Conservation (phyloP, 92 coral and sea anemone genomes). For the Meandrina meandrites region DNA sequence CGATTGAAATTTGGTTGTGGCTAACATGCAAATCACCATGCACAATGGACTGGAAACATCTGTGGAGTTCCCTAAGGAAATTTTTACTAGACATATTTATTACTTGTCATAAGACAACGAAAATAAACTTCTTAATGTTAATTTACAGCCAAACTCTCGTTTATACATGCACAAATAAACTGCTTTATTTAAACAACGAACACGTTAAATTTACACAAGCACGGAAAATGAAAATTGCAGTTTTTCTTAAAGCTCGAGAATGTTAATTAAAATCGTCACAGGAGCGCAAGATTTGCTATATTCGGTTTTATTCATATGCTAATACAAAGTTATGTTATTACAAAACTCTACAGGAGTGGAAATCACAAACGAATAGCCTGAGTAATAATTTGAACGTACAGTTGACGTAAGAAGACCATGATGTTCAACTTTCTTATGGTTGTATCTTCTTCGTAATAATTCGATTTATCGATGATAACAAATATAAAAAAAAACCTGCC, state of each 20-base stretch:
- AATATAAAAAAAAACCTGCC: neutral
- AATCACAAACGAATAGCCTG: neutral
- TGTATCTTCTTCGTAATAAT: neutral
- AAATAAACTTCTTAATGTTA: neutral
- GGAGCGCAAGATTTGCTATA: neutral
- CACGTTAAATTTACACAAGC: neutral
- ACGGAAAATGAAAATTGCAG: neutral
- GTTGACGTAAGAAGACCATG: neutral
- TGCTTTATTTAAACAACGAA: neutral
- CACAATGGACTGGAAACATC: neutral
- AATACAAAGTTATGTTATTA: neutral
- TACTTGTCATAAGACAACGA: neutral
- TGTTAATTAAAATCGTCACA: neutral
- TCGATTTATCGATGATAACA: neutral
- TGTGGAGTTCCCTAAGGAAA: conserved; percentile 1
- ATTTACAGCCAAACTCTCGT: neutral
- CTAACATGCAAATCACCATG: neutral
- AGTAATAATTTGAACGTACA: neutral
- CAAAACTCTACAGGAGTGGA: neutral
- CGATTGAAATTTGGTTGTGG: neutral
- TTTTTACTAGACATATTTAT: neutral
- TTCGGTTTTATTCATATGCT: conserved; percentile 5
- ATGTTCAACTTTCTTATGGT: neutral
- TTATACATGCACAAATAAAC: neutral
- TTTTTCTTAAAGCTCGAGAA: neutral